These are phyloP conservation scores for Poeciliopsis retropinna DNA, from an alignment of 2,113 vertebrate genomes.

Conservation along the genomic window DNA sequence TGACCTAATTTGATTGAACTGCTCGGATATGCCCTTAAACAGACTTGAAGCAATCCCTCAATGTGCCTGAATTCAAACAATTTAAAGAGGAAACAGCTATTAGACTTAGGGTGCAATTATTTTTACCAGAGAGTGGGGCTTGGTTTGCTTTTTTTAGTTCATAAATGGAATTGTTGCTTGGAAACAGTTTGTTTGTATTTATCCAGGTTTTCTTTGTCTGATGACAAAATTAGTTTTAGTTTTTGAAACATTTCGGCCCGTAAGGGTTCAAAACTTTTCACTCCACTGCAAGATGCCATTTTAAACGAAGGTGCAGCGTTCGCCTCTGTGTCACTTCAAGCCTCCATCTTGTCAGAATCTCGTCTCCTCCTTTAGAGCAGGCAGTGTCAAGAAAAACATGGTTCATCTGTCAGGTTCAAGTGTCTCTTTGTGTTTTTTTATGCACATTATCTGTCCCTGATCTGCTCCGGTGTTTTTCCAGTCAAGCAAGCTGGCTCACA, in stretches of 20 bases:
- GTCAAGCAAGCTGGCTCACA: constrained; percentile 7
- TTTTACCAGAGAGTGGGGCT: not conserved
- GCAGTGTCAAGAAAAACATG: not conserved
- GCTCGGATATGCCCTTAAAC: not conserved
- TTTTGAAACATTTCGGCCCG: not conserved
- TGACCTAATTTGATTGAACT: not conserved
- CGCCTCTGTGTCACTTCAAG: not conserved
- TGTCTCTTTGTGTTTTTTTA: not conserved
- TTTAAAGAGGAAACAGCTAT: not conserved
- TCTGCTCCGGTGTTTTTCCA: not conserved
- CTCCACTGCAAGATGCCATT: not conserved
- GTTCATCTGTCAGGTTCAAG: not conserved
- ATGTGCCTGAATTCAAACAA: not conserved
- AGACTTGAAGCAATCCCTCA: not conserved
- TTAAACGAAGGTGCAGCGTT: not conserved
- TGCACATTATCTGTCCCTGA: not conserved
- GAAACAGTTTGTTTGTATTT: not conserved
- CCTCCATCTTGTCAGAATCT: not conserved
- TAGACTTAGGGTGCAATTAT: too few relatives aligned
- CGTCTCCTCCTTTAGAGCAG: not conserved
- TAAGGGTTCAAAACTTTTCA: not conserved
- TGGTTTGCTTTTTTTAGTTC: too few relatives aligned
- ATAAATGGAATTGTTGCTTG: too few relatives aligned
- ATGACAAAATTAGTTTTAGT: not conserved
- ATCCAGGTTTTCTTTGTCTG: not conserved